These are phyloP conservation scores for Pterobdella sp. DNA, from an alignment of 2,888 invertebrate genomes.

Conservation along the genomic window DNA sequence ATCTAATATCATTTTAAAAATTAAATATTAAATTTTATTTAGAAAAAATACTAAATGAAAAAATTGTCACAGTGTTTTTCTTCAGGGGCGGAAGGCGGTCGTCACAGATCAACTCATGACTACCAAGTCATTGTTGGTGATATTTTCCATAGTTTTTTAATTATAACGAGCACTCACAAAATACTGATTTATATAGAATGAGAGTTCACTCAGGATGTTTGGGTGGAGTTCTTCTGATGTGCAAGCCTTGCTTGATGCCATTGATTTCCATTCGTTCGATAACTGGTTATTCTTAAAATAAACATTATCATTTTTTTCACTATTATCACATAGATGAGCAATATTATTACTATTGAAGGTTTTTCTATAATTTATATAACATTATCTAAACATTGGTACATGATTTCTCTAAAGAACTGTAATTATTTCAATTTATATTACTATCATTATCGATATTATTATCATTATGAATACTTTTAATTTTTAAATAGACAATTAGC, in stretches of 20 bases:
- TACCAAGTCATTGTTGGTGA: slow-evolving; percentile 74
- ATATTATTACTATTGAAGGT: neutral
- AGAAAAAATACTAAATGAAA: neutral
- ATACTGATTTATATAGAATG: slow-evolving; percentile 39
- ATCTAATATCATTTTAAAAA: neutral
- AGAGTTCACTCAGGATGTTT: slow-evolving; percentile 41
- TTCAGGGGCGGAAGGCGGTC: slow-evolving; percentile 82
- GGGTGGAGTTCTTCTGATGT: slow-evolving; percentile 85
- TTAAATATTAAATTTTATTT: neutral
- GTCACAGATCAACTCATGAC: slow-evolving; percentile 78
- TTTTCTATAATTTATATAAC: neutral
- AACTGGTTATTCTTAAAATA: slow-evolving; percentile 67
- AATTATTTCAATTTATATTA: neutral
- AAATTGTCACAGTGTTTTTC: slow-evolving; percentile 72
- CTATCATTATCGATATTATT: neutral
- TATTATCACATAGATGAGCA: no score
- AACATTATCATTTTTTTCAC: no score
- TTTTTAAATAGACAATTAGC: no score
- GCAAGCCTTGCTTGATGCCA: slow-evolving; percentile 77
- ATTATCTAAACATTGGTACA: neutral
- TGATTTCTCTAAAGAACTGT: neutral
- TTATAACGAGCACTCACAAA: slow-evolving; percentile 42
- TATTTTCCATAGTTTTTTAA: neutral
- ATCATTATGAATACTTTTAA: no score
- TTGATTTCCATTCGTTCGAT: slow-evolving; percentile 87